A percentile compares a stretch with the other conserved stretches of the same genome.
Conservation (phyloP, 2,888 invertebrate species). For the Parasteatoda lunata region DNA sequence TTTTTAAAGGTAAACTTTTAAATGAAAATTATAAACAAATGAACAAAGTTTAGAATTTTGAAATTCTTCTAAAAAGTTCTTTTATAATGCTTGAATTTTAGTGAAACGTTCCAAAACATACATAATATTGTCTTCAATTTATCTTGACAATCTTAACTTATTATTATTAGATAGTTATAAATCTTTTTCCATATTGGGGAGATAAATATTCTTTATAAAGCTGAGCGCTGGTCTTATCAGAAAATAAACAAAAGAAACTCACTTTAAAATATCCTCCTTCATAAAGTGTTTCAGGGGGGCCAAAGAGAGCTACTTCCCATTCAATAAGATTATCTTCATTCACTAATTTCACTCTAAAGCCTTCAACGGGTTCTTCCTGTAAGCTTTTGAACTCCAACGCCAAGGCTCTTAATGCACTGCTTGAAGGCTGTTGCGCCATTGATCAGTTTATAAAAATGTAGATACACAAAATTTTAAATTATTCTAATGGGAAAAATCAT, state of each 20-base stretch:
- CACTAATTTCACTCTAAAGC: slow-evolving; percentile 95
- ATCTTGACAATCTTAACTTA: too few relatives aligned
- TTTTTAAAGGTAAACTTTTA: too few relatives aligned
- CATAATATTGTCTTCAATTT: too few relatives aligned
- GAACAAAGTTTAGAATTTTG: too few relatives aligned
- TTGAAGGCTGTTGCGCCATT: slow-evolving; percentile 66
- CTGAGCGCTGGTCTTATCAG: neutral
- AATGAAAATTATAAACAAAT: too few relatives aligned
- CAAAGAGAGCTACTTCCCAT: slow-evolving; percentile 99
- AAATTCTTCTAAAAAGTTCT: too few relatives aligned
- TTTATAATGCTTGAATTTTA: too few relatives aligned
- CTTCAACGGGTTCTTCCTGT: slow-evolving; percentile 74
- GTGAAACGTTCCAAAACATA: too few relatives aligned
- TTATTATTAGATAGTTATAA: neutral
- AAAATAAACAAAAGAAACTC: slow-evolving; percentile 70
- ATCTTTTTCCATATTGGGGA: neutral
- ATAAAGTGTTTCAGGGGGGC: slow-evolving; percentile 98
- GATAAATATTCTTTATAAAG: neutral
- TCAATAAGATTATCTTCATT: slow-evolving; percentile 99
- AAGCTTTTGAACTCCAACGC: slow-evolving; percentile 78
- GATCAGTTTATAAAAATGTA: neutral
- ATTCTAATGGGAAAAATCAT: neutral
- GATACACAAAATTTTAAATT: neutral
- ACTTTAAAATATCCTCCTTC: slow-evolving; percentile 99
- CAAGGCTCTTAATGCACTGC: slow-evolving; percentile 86